These are phyloP conservation scores for Scartelaos histophorus DNA, from an alignment of 2,113 vertebrate genomes.

Conservation along the genomic window DNA sequence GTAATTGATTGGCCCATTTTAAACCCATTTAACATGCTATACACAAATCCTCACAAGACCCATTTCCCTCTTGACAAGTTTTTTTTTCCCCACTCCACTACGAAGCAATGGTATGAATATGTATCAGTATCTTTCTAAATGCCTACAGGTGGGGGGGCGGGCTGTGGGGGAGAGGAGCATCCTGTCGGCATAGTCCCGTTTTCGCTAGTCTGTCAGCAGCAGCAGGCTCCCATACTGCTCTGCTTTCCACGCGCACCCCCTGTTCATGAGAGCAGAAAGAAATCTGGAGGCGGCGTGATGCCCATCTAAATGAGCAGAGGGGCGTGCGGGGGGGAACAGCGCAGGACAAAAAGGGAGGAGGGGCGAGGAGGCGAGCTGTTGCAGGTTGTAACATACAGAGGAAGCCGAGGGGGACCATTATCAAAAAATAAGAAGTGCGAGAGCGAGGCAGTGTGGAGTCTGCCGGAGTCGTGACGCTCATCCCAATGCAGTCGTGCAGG, in stretches of 20 bases:
- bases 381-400: slow-evolving; percentile 25
- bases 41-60: not conserved
- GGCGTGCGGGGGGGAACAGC: slow-evolving; percentile 21
- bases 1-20: not conserved
- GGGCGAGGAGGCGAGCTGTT: slow-evolving; percentile 33
- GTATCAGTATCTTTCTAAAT: slow-evolving; percentile 8
- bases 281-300: slow-evolving; percentile 74
- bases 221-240: slow-evolving; percentile 22
- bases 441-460: not conserved
- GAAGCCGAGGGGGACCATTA: slow-evolving; percentile 24
- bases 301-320: slow-evolving; percentile 71
- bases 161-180: slow-evolving; percentile 43
- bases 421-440: slow-evolving; percentile 18
- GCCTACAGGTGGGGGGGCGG: slow-evolving; percentile 28
- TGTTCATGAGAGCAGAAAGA: slow-evolving; percentile 67
- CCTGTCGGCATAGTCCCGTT: slow-evolving; percentile 22
- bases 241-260: slow-evolving; percentile 51
- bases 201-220: slow-evolving; percentile 27
- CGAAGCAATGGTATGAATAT: slow-evolving; percentile 3
- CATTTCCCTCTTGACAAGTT: slow-evolving; percentile 13
- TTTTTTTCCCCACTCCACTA: slow-evolving; percentile 15
- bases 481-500: slow-evolving; percentile 13
- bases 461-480: slow-evolving; percentile 22
- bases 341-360: slow-evolving; percentile 33
- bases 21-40: slow-evolving; percentile 1